Conservation (phyloP, 2,797 vertebrate species). For the Danio albolineatus region DNA sequence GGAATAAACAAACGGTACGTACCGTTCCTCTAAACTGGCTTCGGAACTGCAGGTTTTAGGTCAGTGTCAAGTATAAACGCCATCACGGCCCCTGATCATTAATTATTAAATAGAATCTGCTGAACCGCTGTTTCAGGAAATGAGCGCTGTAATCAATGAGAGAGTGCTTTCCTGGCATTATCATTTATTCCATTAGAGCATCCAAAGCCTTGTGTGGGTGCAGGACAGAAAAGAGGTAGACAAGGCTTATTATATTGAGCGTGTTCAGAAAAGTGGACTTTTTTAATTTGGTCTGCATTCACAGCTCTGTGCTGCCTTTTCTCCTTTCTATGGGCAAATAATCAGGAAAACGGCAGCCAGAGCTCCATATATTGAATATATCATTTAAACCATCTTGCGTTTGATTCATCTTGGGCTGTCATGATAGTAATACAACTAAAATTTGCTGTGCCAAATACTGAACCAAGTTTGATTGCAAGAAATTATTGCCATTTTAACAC, state of each 20-base stretch:
- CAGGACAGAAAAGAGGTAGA: background rate
- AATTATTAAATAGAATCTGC: slow-evolving; percentile 74
- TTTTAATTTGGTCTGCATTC: too few relatives aligned
- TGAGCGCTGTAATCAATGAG: slow-evolving; percentile 78
- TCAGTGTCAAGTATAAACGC: slow-evolving; percentile 10
- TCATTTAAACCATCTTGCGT: too few relatives aligned
- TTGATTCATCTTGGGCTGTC: too few relatives aligned
- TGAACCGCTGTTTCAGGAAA: slow-evolving; percentile 67
- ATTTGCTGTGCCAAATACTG: too few relatives aligned
- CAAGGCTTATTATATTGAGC: background rate
- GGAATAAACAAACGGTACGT: background rate
- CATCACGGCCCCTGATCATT: slow-evolving; percentile 65
- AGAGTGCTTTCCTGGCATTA: slow-evolving; percentile 82
- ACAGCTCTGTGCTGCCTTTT: too few relatives aligned
- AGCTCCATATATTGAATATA: too few relatives aligned
- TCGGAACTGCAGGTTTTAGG: background rate
- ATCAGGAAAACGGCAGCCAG: too few relatives aligned
- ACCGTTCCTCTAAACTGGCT: background rate
- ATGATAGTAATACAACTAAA: too few relatives aligned
- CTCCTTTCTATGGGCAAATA: too few relatives aligned
- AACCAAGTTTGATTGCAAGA: too few relatives aligned
- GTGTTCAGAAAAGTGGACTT: too few relatives aligned
- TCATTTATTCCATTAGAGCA: slow-evolving; percentile 81
- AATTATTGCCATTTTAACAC: too few relatives aligned
- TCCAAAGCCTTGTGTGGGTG: slow-evolving; percentile 49